phyloP scores from a whole-genome alignment of 2,888 invertebrate genomes.

The Augiades crinisus region DNA sequence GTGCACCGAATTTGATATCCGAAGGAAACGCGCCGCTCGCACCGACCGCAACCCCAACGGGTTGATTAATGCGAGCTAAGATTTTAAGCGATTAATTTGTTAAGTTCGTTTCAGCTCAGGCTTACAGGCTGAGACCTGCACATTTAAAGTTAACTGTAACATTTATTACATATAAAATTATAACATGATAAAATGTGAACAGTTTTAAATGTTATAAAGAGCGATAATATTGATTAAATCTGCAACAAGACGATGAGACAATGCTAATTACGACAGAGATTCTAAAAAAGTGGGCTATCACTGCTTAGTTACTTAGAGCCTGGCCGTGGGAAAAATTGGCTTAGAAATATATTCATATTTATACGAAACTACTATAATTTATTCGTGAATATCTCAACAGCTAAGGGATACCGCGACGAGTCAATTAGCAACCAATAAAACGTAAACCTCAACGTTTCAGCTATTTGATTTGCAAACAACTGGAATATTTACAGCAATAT shows the following conservation, averaged over 20 bases:
- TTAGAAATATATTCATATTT: conserved; percentile 2
- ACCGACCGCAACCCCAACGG: conserved; percentile 11
- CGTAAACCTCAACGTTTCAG: too few species aligned
- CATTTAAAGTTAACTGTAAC: not conserved
- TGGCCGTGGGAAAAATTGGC: conserved; percentile 16
- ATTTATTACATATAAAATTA: too few species aligned
- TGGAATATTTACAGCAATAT: too few species aligned
- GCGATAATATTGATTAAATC: too few species aligned
- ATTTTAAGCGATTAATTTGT: conserved; percentile 23
- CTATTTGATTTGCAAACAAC: not conserved
- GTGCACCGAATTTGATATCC: conserved; percentile 21
- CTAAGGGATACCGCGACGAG: not conserved
- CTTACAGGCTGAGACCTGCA: not conserved
- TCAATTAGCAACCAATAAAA: not conserved
- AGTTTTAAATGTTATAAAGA: too few species aligned
- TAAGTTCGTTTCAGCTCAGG: conserved; percentile 10
- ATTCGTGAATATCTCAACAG: not conserved
- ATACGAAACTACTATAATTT: not conserved
- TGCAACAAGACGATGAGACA: conserved; percentile 8
- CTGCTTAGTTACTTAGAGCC: not conserved
- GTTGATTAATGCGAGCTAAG: conserved; percentile 21
- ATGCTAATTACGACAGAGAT: conserved; percentile 7
- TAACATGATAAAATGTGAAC: too few species aligned
- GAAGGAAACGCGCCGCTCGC: conserved; percentile 20
- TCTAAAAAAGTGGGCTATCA: conserved; percentile 4